Conservation (phyloP, 1,140 invertebrate species). For the Calliphora vicina region DNA sequence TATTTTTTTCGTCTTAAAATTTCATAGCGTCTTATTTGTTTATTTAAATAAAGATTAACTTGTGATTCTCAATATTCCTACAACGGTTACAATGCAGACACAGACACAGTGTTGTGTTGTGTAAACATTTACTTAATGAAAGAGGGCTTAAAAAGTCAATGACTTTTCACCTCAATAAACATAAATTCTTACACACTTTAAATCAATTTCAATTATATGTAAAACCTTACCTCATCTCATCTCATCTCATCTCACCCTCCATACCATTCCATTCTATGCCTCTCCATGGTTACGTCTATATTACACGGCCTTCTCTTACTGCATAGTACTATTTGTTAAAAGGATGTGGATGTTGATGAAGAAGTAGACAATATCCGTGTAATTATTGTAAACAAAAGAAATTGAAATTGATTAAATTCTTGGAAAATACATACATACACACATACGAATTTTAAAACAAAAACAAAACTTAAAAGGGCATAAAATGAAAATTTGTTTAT, state of each 20-base stretch:
- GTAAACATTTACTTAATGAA: not conserved
- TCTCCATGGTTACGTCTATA: too few relatives aligned
- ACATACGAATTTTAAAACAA: not conserved
- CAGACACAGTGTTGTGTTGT: not conserved
- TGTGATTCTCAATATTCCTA: not conserved
- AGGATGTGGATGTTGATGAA: too few relatives aligned
- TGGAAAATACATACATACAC: not conserved
- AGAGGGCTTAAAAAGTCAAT: constrained; percentile 15
- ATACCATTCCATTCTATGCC: too few relatives aligned
- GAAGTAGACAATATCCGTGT: not conserved
- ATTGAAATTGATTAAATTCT: constrained; percentile 14
- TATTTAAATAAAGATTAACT: not conserved
- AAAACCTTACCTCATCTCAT: not conserved
- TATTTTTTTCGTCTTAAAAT: too few relatives aligned
- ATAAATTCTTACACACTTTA: not conserved
- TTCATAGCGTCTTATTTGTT: not conserved
- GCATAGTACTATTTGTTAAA: too few relatives aligned
- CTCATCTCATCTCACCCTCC: too few relatives aligned
- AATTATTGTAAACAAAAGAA: not conserved
- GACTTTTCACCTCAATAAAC: constrained; percentile 31
- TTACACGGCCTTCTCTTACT: too few relatives aligned
- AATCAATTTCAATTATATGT: not conserved
- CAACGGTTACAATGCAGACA: not conserved
- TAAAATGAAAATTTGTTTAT: not conserved
- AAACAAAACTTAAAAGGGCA: not conserved